phyloP scores from a whole-genome alignment of 35 echinoderm and acorn worm species.

The Chiridota heheva region DNA sequence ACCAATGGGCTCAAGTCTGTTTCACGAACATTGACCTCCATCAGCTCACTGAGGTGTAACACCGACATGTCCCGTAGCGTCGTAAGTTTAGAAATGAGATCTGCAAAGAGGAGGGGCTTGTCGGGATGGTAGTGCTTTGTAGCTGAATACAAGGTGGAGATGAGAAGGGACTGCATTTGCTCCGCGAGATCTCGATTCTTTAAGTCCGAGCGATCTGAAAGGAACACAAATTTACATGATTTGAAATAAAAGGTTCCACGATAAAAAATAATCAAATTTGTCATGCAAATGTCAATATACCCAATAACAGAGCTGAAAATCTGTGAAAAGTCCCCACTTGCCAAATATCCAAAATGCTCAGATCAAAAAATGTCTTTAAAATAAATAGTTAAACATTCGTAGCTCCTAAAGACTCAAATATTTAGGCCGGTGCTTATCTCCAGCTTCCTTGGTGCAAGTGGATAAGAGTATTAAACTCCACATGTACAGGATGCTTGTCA shows the following conservation, averaged over 20 bases:
- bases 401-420: too few species aligned
- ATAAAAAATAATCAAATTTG: not conserved
- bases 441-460: too few species aligned
- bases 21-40: slow-evolving; percentile 87
- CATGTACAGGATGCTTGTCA: too few species aligned
- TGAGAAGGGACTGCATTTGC: slow-evolving; percentile 76
- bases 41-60: slow-evolving; percentile 86
- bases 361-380: not conserved
- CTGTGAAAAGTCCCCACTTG: not conserved
- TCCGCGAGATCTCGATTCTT: slow-evolving; percentile 78
- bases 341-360: not conserved
- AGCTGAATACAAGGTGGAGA: slow-evolving; percentile 72
- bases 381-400: too few species aligned
- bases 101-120: slow-evolving; percentile 75
- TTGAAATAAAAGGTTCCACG: not conserved
- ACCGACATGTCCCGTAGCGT: slow-evolving; percentile 83
- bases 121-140: slow-evolving; percentile 86
- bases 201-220: slow-evolving; percentile 68
- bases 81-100: slow-evolving; percentile 93
- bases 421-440: too few species aligned
- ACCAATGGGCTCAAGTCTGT: slow-evolving; percentile 91
- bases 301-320: not conserved
- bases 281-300: not conserved
- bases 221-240: not conserved
- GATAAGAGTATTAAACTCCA: too few species aligned